A percentile compares a stretch with the other conserved stretches of the same genome.
These are phyloP conservation scores for Anthoscopus minutus DNA, from an alignment of 2,113 vertebrate species.

Conservation along the genomic window DNA sequence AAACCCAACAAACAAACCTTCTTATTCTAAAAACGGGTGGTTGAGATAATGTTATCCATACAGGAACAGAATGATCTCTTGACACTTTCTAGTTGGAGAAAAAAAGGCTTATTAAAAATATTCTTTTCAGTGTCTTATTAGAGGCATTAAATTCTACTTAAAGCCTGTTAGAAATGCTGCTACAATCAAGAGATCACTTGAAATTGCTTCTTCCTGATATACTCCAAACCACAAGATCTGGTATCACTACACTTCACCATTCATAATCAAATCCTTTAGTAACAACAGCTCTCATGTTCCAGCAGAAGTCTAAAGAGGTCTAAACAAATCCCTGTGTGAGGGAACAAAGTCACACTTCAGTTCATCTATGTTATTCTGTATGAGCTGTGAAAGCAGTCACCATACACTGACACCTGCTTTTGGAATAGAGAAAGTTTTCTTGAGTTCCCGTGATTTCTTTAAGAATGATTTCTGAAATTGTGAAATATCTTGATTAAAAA, in stretches of 20 bases:
- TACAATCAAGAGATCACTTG: neutral
- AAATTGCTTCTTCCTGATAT: neutral
- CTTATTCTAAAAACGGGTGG: neutral
- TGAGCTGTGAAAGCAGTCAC: neutral
- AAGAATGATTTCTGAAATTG: neutral
- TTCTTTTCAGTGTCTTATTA: neutral
- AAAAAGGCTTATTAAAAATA: neutral
- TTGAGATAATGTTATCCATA: neutral
- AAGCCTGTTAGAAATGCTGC: neutral
- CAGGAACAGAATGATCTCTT: neutral
- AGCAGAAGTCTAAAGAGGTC: neutral
- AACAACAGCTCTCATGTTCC: neutral
- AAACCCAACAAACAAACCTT: neutral
- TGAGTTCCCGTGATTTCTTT: neutral
- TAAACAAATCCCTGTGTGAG: neutral
- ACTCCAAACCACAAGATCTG: neutral
- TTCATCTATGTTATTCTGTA: neutral
- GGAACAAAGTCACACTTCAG: neutral
- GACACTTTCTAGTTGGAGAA: neutral
- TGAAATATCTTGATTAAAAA: neutral
- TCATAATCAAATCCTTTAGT: neutral
- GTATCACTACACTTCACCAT: neutral
- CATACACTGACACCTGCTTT: neutral
- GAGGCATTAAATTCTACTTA: neutral
- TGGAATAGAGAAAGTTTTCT: neutral